Evolutionary conservation across 1,140 invertebrate genomes (phyloP), one percentile per base, ranked within the genome.

Genomic region (Drosophila ananassae): DNA sequence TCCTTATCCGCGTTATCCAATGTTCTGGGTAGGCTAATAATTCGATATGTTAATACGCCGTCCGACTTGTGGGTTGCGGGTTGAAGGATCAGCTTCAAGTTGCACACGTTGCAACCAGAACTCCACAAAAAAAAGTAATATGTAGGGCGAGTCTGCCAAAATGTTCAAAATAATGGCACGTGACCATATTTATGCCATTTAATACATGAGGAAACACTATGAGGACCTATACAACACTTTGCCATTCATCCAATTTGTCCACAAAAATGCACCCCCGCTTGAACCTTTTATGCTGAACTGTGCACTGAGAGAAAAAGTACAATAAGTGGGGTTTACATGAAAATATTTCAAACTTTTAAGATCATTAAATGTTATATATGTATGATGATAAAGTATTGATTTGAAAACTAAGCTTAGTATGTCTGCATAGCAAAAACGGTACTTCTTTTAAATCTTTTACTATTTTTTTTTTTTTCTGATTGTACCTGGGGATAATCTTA

Each of bases 11-110:
- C 72, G 54, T 90, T 90, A 90, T 90, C 89, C 83, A 72, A 84
- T 90, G 89, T 90, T 90, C 89, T 84, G 89, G 83, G 84, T 79
- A 74, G 77, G 83, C 79, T 84, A 81, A 90, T 87, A 90, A 89
- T 84, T 89, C 68, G 89, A 89, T 81, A 90, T 90, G 87, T 90
- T 90, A 90, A 90, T 90, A 90, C 63, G 62, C 59, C 62, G 64
- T 52, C 50, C 56, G 66, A 4, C 57, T 44, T 44, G 41, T 17
- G 41, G 30, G 9, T 68, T 75, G 56, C 73, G 76, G 83, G 28
- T 51, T 77, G 53, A 25, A 69, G 25, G 25, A 52, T 59, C 59
- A 74, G 79, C 75, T 58, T 89, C 79, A 77, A 68, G 76, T 89
- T 79, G 76, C 84, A 79, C 84, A 79, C 50, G 32, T 34, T 34